phyloP scores from a whole-genome alignment of 2,113 vertebrate genomes.

The Coryphaenoides rupestris region DNA sequence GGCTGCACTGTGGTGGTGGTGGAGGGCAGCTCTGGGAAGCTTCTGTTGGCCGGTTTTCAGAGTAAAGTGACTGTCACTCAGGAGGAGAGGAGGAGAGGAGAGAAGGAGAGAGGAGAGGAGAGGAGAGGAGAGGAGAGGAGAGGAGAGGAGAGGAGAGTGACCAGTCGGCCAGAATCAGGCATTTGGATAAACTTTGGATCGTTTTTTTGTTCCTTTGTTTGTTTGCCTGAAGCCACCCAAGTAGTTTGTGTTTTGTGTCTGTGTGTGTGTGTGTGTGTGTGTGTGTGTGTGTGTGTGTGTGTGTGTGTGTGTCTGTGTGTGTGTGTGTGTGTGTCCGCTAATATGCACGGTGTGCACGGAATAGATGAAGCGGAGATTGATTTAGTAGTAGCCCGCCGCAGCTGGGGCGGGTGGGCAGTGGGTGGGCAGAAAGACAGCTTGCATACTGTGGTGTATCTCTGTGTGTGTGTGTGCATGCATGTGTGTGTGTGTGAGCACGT shows the following conservation, averaged over 20 bases:
- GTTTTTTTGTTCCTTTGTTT: too few relatives aligned
- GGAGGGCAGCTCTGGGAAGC: not conserved
- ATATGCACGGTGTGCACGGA: not conserved
- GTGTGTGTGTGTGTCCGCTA: slow-evolving; percentile 7
- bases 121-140: not conserved
- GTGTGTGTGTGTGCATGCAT: not conserved
- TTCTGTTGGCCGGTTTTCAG: not conserved
- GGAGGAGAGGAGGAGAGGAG: not conserved
- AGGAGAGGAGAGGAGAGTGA: not conserved
- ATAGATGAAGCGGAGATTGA: slow-evolving; percentile 47
- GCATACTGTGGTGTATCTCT: slow-evolving; percentile 36
- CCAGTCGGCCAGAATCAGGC: not conserved
- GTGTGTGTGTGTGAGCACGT: not conserved
- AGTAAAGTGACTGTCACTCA: not conserved
- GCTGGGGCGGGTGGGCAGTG: slow-evolving; percentile 49
- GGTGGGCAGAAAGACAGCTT: slow-evolving; percentile 64
- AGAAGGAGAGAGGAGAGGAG: not conserved
- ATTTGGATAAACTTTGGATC: slow-evolving; percentile 20
- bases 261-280: slow-evolving; percentile 14
- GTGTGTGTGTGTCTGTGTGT: slow-evolving; percentile 20
- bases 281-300: not conserved
- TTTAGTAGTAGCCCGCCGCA: slow-evolving; percentile 50
- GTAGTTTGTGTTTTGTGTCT: not conserved
- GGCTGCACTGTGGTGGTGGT: slow-evolving; percentile 1
- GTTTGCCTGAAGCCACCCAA: slow-evolving; percentile 23